A percentile compares a stretch with the other conserved stretches of the same genome.
phyloP scores from a whole-genome alignment of 1,140 invertebrate genomes.

The Phymorhynchus buccinoides region DNA sequence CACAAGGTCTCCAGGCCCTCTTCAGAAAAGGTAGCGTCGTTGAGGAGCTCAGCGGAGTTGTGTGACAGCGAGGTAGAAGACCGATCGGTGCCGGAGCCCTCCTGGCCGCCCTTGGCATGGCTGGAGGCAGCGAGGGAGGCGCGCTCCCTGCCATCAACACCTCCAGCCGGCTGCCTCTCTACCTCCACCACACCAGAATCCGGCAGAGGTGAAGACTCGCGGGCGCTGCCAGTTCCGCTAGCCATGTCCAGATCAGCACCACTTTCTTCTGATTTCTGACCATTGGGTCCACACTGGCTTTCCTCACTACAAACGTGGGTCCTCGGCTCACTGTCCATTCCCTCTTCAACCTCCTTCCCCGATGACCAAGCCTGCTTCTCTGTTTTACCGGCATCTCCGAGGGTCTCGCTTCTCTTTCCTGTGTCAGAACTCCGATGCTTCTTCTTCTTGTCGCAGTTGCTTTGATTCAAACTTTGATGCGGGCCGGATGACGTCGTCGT shows the following conservation, averaged over 20 bases:
- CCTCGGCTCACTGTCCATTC: neutral
- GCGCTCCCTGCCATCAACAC: neutral
- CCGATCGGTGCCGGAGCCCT: neutral
- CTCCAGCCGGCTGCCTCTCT: neutral
- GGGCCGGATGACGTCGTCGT: neutral
- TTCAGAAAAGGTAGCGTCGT: neutral
- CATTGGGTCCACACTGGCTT: neutral
- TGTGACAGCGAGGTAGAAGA: neutral
- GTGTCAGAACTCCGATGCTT: neutral
- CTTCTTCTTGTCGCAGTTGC: neutral
- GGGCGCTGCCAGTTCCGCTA: neutral
- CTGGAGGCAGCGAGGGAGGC: neutral
- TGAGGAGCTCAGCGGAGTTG: neutral
- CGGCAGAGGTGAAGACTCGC: neutral
- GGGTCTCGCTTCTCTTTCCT: neutral
- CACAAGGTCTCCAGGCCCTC: constrained; percentile 13
- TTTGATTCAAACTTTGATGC: neutral
- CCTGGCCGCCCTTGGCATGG: neutral
- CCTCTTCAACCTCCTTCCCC: neutral
- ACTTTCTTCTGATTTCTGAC: neutral
- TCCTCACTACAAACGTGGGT: neutral
- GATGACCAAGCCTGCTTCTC: neutral
- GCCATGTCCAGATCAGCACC: neutral
- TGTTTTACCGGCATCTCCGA: neutral
- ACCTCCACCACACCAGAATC: neutral